Evolutionary conservation across 1,140 invertebrate genomes (phyloP), one percentile per base, ranked within the genome.

Genomic region (Drosophila paulistorum): DNA sequence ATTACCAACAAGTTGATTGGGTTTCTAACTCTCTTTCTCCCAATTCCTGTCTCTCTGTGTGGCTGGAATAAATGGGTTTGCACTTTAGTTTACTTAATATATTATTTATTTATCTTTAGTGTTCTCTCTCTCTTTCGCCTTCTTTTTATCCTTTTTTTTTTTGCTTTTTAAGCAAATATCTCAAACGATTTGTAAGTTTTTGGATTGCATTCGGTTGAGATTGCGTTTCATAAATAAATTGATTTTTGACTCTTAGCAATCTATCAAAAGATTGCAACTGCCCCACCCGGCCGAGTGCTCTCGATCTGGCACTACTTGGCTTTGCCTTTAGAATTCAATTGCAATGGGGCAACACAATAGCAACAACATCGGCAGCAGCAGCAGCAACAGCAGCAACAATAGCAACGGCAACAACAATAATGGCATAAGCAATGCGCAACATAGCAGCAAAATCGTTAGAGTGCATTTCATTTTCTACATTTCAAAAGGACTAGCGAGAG

Each of bases 61-160:
- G 79, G 75, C 70, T 79, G 79, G 64, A 85, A 70, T 75, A 72
- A 86, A 86, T 66, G 71, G 59, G 72, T 79, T 86, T 78, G 45
- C 41, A 68, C 66, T 70, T 57, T 61, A 62, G 45, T 51, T 51
- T 51, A 51, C 17, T 51, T 70, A 37, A 39, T 51, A 39, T 54
- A 67, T 71, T 78, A 85, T 66, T 85, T 77, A 80, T 80, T 72
- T 63, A 61, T 55, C 39, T 81, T 67, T 17, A 7, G 45, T 54
- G 77, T 81, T 68, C 17, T 61, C 30, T 30, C 30, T 66, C 48
- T 63, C 74, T 37, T 64, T 37, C 41, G 1, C 17, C 17, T 17
- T 23, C 39, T 67, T 41, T 59, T 41, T 11, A 7, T 14, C 7
- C 2, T 20, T 13, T 35, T 13, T 7, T 33, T 23, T 41, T 20